phyloP scores from a whole-genome alignment of 2,113 vertebrate species.

The Rhinogobius similis region DNA sequence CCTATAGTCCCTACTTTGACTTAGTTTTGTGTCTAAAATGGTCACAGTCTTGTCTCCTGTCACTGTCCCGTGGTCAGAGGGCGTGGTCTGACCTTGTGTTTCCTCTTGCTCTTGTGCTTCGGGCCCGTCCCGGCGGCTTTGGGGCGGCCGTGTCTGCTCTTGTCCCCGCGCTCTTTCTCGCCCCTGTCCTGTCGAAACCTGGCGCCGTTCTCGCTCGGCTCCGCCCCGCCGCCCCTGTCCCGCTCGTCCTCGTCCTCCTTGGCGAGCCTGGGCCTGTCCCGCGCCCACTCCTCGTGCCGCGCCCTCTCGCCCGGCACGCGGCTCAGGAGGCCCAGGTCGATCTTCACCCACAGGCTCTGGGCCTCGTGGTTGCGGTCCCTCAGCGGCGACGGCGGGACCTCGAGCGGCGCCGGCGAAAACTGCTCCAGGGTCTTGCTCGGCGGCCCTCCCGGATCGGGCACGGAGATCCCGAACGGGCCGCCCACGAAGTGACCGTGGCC shows the following conservation, averaged over 20 bases:
- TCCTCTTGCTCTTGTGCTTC: background rate
- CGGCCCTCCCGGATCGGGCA: constrained; percentile 82
- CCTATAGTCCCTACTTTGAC: no score
- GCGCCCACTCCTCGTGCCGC: constrained; percentile 25
- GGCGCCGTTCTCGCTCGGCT: no score
- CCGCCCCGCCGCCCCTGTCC: constrained; percentile 41
- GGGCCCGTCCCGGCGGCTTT: constrained; percentile 74
- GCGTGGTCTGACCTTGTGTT: background rate
- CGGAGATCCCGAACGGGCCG: constrained; percentile 80
- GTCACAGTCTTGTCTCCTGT: no score
- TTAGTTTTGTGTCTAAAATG: no score
- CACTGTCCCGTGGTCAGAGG: no score
- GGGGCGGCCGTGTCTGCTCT: constrained; percentile 78
- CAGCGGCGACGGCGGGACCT: constrained; percentile 85
- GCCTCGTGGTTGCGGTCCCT: constrained; percentile 82
- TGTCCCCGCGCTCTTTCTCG: constrained; percentile 63
- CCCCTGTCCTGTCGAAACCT: constrained; percentile 74
- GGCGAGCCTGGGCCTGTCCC: constrained; percentile 49
- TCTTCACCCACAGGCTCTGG: constrained; percentile 94
- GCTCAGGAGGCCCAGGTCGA: constrained; percentile 86
- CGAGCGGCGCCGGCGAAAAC: constrained; percentile 77
- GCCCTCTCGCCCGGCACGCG: constrained; percentile 77
- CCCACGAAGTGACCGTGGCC: constrained; percentile 78
- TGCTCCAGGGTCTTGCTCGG: constrained; percentile 75
- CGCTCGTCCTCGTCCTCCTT: constrained; percentile 40